Evolutionary conservation across 35 echinoderm and acorn worm genomes (phyloP).

Genomic region (Lytechinus variegatus): DNA sequence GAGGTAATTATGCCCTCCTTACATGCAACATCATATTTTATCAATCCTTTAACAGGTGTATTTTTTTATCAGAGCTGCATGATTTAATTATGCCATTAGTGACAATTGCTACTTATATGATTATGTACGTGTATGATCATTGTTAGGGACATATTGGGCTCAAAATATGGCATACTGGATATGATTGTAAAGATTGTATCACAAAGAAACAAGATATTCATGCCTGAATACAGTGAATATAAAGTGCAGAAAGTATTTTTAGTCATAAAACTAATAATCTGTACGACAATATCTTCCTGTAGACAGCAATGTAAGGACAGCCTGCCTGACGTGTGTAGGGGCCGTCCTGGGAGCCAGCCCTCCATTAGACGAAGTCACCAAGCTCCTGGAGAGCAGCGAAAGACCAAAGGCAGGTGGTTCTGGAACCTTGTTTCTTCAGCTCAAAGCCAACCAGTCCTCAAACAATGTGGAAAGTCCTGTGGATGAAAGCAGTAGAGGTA

Average conservation of each 20-base stretch:
- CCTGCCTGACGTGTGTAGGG: constrained; percentile 94
- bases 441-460: neutral
- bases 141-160: neutral
- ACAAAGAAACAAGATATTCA: neutral
- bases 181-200: neutral
- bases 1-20: constrained; percentile 61
- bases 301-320: constrained; percentile 92
- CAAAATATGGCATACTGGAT: neutral
- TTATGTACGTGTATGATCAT: no score
- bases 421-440: constrained; percentile 38
- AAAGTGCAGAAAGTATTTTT: no score
- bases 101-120: no score
- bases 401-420: constrained; percentile 54
- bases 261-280: neutral
- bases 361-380: constrained; percentile 70
- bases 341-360: constrained; percentile 65
- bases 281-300: neutral
- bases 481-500: neutral
- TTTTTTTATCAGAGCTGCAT: no score
- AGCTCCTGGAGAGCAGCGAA: constrained; percentile 61
- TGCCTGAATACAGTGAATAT: no score
- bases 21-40: neutral
- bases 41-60: neutral
- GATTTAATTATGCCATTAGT: no score
- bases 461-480: neutral